A percentile compares a stretch with the other conserved stretches of the same genome.
phyloP scores from a whole-genome alignment of 2,113 vertebrate species.

The Pholis gunnellus region DNA sequence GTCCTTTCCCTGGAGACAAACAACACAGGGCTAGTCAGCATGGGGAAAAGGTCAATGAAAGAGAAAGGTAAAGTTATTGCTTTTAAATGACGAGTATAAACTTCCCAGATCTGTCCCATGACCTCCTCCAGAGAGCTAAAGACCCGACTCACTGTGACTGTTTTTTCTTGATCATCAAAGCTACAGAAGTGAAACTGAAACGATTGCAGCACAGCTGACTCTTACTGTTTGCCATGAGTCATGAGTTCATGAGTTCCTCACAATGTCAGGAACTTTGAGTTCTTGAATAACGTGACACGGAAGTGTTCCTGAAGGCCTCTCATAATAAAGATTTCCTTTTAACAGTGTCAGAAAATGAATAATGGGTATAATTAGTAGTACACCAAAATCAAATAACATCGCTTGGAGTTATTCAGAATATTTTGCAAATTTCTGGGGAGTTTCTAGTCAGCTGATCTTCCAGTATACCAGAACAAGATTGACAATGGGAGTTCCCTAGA shows the following conservation, averaged over 20 bases:
- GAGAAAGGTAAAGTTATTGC: not conserved
- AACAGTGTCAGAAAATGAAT: too few species aligned
- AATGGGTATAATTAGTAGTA: not conserved
- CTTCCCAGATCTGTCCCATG: not conserved
- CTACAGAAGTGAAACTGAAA: conserved; percentile 23
- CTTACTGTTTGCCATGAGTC: not conserved
- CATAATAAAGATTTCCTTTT: too few species aligned
- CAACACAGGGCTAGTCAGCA: not conserved
- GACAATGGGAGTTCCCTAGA: not conserved
- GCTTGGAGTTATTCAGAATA: not conserved
- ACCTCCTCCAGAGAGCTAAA: not conserved
- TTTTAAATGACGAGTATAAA: not conserved
- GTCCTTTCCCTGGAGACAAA: conserved; percentile 14
- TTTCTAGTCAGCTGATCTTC: not conserved
- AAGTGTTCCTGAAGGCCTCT: too few species aligned
- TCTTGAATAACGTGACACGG: not conserved
- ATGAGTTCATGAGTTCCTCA: not conserved
- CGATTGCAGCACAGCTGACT: not conserved
- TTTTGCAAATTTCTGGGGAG: too few species aligned
- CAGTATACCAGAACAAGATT: too few species aligned
- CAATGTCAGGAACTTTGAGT: too few species aligned
- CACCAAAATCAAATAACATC: not conserved
- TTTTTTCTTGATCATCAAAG: not conserved
- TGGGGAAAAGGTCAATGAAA: not conserved
- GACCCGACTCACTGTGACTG: too few species aligned